A percentile compares a stretch with the other conserved stretches of the same genome.
Conservation (phyloP, 2,888 invertebrate genomes). For the Leptopilina drosophilae region DNA sequence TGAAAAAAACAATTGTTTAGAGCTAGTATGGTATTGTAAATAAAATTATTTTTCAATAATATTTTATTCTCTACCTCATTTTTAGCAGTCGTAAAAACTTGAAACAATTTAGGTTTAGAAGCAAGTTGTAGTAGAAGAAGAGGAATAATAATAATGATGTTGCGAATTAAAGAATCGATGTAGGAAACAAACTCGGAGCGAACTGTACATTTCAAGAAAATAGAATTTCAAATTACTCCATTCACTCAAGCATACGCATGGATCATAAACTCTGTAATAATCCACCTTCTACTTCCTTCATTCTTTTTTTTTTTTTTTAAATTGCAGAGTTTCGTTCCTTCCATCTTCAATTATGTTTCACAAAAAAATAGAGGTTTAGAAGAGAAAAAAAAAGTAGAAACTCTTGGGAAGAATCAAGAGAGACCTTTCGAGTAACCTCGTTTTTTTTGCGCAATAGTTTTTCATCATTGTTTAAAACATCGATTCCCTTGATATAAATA, state of each 20-base stretch:
- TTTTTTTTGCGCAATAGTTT: too few relatives aligned
- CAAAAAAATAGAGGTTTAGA: neutral
- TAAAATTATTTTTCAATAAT: too few relatives aligned
- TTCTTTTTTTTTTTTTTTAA: conserved; percentile 17
- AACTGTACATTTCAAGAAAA: conserved; percentile 25
- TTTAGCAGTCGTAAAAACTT: conserved; percentile 6
- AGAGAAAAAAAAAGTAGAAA: neutral
- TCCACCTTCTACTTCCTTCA: conserved; percentile 9
- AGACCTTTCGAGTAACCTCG: too few relatives aligned
- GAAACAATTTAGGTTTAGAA: conserved; percentile 3
- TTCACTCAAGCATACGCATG: conserved; percentile 25
- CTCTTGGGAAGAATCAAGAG: too few relatives aligned
- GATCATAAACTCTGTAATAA: conserved; percentile 26
- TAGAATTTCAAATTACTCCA: conserved; percentile 36
- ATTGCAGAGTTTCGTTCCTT: conserved; percentile 25
- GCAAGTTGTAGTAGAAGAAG: neutral
- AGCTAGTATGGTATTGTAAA: too few relatives aligned
- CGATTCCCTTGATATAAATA: too few relatives aligned
- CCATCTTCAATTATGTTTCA: conserved; percentile 12
- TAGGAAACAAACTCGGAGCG: neutral
- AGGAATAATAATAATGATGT: too few relatives aligned
- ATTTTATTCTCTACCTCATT: too few relatives aligned
- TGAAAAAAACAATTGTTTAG: too few relatives aligned
- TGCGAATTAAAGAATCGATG: conserved; percentile 12
- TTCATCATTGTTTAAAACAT: too few relatives aligned